A percentile compares a stretch with the other conserved stretches of the same genome.
These are phyloP conservation scores for Chionomys nivalis DNA, from an alignment of 2,113 vertebrate genomes.

Conservation along the genomic window DNA sequence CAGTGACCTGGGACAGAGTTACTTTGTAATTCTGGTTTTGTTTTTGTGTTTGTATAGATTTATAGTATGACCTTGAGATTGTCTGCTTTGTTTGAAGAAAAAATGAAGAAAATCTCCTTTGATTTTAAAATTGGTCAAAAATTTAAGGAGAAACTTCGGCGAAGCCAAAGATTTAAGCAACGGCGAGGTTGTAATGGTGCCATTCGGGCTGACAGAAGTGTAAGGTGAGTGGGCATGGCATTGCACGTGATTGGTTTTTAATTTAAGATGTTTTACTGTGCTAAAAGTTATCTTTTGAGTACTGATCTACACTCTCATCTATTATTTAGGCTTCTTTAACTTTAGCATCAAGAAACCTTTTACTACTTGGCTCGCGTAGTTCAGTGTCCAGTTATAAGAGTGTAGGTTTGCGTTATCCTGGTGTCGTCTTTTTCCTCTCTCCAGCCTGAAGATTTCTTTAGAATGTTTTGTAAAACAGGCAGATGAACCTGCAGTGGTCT, in stretches of 20 bases:
- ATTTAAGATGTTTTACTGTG: not conserved
- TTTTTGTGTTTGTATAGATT: conserved; percentile 87
- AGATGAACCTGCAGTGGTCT: not conserved
- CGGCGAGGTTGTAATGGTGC: conserved; percentile 85
- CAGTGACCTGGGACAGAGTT: not conserved
- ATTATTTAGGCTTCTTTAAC: not conserved
- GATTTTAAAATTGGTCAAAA: conserved; percentile 95
- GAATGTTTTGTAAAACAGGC: not conserved
- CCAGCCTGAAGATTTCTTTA: not conserved
- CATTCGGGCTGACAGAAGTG: conserved; percentile 69
- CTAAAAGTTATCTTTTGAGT: not conserved
- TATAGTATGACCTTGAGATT: conserved; percentile 98
- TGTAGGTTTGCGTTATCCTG: not conserved
- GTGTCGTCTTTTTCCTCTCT: not conserved
- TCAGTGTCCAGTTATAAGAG: not conserved
- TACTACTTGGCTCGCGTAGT: not conserved
- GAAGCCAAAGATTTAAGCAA: conserved; percentile 91
- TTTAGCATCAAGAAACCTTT: not conserved
- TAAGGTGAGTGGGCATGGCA: conserved; percentile 80
- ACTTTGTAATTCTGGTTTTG: conserved; percentile 61
- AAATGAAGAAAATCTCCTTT: conserved; percentile 93
- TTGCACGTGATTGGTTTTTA: not conserved
- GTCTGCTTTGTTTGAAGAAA: conserved; percentile 96
- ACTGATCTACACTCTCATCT: not conserved
- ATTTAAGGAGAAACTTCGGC: conserved; percentile 90